Conservation (phyloP, 2,797 vertebrate genomes). For the Psittacula derbiana region DNA sequence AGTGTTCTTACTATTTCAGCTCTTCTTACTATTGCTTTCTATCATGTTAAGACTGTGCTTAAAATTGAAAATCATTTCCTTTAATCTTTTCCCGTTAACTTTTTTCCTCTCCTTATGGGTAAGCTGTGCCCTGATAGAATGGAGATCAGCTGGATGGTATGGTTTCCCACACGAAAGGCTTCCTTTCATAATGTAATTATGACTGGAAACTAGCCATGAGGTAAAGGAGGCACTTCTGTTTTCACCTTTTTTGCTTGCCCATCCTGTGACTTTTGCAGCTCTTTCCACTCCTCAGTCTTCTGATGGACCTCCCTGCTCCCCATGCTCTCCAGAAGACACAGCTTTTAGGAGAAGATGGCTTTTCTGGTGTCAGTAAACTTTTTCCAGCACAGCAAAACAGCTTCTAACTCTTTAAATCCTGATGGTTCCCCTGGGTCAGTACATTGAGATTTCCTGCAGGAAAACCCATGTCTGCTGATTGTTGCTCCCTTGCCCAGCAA, state of each 20-base stretch:
- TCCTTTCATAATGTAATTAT: not conserved
- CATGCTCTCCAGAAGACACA: not conserved
- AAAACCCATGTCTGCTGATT: not conserved
- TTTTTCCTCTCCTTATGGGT: not conserved
- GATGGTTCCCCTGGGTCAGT: not conserved
- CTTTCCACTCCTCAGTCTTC: not conserved
- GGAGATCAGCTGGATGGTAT: not conserved
- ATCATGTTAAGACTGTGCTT: not conserved
- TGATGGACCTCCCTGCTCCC: not conserved
- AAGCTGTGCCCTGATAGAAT: not conserved
- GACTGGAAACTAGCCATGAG: not conserved
- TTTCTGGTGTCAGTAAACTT: not conserved
- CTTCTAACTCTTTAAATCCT: not conserved
- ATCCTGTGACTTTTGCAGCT: not conserved
- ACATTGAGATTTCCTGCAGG: not conserved
- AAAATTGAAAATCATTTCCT: slow-evolving; percentile 3
- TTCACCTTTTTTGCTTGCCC: not conserved
- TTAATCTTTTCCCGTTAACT: slow-evolving; percentile 2
- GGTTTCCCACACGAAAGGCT: not conserved
- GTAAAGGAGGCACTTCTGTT: not conserved
- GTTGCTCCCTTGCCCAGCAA: not conserved
- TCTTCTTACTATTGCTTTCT: slow-evolving; percentile 20
- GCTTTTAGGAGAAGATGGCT: not conserved
- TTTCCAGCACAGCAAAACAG: not conserved
- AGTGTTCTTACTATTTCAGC: slow-evolving; percentile 7